Percentiles rank a stretch among this genome's conserved stretches.
These are phyloP conservation scores for Gobio occitaniae DNA, from an alignment of 2,797 vertebrate genomes.

Conservation along the genomic window DNA sequence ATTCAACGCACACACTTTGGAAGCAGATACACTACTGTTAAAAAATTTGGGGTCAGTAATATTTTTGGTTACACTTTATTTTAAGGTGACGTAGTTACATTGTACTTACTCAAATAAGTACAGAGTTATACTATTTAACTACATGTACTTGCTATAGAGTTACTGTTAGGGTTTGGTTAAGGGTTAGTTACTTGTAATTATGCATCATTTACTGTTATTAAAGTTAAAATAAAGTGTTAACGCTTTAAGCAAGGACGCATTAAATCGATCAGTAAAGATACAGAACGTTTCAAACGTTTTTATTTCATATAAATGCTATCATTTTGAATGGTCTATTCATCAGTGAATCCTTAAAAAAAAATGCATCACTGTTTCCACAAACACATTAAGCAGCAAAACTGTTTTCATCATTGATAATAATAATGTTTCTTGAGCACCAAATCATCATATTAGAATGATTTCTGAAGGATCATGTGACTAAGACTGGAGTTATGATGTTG, in stretches of 20 bases:
- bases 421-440: no score
- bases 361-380: neutral
- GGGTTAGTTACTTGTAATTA: no score
- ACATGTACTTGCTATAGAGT: no score
- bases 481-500: no score
- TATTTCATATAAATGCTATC: neutral
- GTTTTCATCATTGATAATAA: neutral
- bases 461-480: no score
- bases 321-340: neutral
- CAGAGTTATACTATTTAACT: no score
- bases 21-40: neutral
- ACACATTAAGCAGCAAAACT: neutral
- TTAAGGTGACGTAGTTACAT: no score
- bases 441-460: neutral
- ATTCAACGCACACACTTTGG: neutral
- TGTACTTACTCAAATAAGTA: no score
- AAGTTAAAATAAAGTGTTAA: neutral
- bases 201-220: no score
- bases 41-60: neutral
- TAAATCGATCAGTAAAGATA: neutral
- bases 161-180: no score
- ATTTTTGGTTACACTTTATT: neutral
- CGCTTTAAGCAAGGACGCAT: neutral
- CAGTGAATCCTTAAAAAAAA: neutral
- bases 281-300: no score